phyloP scores from a whole-genome alignment of 2,113 vertebrate genomes.

The Ptilonorhynchus violaceus region DNA sequence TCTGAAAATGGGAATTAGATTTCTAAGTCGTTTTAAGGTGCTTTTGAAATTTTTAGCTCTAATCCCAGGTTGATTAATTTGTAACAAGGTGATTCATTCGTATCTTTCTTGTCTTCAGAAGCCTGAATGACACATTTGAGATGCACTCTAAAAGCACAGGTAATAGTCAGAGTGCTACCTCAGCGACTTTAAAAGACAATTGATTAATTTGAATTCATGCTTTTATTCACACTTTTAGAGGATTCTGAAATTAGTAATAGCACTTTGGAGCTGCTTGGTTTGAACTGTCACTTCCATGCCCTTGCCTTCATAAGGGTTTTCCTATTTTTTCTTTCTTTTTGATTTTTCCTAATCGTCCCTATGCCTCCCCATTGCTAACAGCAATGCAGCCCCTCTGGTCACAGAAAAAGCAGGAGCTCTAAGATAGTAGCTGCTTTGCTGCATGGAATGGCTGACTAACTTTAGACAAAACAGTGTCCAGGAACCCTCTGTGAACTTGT shows the following conservation, averaged over 20 bases:
- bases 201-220: constrained; percentile 60
- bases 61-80: constrained; percentile 52
- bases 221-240: constrained; percentile 28
- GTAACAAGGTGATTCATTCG: constrained; percentile 49
- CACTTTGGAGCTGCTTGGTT: neutral
- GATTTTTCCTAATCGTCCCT: neutral
- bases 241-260: constrained; percentile 18
- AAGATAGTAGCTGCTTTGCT: neutral
- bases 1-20: constrained; percentile 57
- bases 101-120: constrained; percentile 41
- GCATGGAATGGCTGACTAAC: neutral
- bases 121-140: constrained; percentile 50
- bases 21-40: constrained; percentile 55
- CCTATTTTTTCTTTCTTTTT: too few relatives aligned
- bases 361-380: neutral
- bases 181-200: constrained; percentile 53
- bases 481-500: neutral
- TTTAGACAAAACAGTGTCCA: neutral
- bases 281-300: neutral
- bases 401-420: neutral
- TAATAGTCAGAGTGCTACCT: constrained; percentile 57
- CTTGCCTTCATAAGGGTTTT: neutral
- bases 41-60: constrained; percentile 55
- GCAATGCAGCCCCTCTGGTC: neutral
- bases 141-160: constrained; percentile 54